phyloP scores from a whole-genome alignment of 1,140 invertebrate species.

The Anastatus disparis region DNA sequence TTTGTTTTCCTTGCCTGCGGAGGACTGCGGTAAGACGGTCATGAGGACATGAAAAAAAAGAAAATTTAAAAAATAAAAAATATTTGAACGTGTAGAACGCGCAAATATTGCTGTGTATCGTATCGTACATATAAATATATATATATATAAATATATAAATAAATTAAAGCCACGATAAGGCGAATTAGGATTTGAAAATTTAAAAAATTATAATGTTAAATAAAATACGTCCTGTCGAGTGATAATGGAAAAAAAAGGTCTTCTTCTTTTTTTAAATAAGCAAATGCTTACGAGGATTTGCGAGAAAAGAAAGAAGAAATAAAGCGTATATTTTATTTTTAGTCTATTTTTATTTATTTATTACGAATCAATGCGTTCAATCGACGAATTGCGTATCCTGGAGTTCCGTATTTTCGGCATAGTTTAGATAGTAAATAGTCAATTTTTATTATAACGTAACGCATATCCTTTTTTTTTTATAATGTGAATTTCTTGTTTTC shows the following conservation, averaged over 20 bases:
- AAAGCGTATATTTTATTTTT: slow-evolving; percentile 26
- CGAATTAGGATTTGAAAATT: slow-evolving; percentile 1
- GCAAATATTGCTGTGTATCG: too few relatives aligned
- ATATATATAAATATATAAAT: too few relatives aligned
- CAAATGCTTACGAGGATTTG: slow-evolving; percentile 32
- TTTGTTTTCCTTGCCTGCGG: background rate
- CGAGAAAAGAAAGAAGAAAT: too few relatives aligned
- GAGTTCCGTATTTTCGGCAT: background rate
- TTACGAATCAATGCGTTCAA: background rate
- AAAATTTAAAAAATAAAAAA: too few relatives aligned
- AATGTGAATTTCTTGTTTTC: slow-evolving; percentile 29
- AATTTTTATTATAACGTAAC: slow-evolving; percentile 22
- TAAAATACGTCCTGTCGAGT: background rate
- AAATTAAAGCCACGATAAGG: too few relatives aligned
- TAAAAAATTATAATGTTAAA: background rate
- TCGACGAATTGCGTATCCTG: slow-evolving; percentile 1
- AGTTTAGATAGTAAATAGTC: slow-evolving; percentile 27
- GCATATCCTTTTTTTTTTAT: slow-evolving; percentile 27
- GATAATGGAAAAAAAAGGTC: background rate
- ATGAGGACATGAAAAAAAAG: background rate
- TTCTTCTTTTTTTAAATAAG: too few relatives aligned
- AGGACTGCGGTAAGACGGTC: background rate
- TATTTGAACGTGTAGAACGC: too few relatives aligned
- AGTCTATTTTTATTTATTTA: slow-evolving; percentile 43
- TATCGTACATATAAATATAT: too few relatives aligned